Conservation (phyloP, 2,113 vertebrate species). For the Ochotona princeps region DNA sequence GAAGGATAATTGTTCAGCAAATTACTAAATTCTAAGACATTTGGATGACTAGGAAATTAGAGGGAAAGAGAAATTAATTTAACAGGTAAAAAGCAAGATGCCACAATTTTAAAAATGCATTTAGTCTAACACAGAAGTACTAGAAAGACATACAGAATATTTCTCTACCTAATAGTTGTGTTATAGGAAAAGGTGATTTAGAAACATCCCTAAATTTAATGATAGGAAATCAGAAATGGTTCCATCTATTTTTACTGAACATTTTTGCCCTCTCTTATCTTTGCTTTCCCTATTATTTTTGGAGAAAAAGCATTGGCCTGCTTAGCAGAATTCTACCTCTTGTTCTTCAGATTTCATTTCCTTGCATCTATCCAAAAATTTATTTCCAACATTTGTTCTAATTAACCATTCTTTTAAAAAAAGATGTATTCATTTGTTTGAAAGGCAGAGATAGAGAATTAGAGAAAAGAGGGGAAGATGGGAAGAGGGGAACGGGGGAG, state of each 20-base stretch:
- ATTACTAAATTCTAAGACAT: conserved; percentile 58
- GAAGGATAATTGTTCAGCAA: conserved; percentile 64
- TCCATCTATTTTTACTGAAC: neutral
- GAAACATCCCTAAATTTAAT: conserved; percentile 10
- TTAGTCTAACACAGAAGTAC: conserved; percentile 14
- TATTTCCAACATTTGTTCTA: neutral
- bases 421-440: too few species aligned
- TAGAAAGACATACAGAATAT: conserved; percentile 38
- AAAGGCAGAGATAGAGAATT: too few species aligned
- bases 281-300: neutral
- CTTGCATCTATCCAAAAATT: neutral
- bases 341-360: neutral
- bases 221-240: neutral
- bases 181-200: neutral
- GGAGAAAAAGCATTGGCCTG: neutral
- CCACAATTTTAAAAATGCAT: conserved; percentile 48
- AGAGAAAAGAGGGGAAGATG: too few species aligned
- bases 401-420: too few species aligned
- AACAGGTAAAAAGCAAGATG: conserved; percentile 55
- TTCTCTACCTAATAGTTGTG: neutral
- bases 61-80: conserved; percentile 57
- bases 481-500: too few species aligned
- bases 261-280: neutral
- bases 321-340: neutral
- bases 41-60: conserved; percentile 34